Evolutionary conservation across 2,797 vertebrate genomes (phyloP).

Genomic region (Mus minutoides): DNA sequence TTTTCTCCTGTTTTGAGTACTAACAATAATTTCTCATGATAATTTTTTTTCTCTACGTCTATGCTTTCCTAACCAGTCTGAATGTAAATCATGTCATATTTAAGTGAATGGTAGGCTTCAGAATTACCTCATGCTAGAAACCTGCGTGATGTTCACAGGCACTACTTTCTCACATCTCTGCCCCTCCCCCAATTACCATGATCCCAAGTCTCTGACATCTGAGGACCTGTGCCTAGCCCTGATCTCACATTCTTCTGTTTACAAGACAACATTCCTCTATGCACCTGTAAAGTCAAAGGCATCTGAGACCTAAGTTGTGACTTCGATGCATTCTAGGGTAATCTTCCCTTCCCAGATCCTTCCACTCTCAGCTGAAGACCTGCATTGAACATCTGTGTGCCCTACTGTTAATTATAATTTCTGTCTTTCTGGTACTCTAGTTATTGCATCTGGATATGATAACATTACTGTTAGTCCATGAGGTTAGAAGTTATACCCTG

Average conservation of each 20-base stretch:
- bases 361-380: not conserved
- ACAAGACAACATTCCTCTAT: not conserved
- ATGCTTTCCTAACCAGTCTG: slow-evolving; percentile 23
- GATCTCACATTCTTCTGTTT: not conserved
- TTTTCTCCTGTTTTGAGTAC: not conserved
- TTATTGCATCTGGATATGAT: not conserved
- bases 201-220: not conserved
- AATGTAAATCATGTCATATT: slow-evolving; percentile 53
- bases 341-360: accelerated
- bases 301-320: not conserved
- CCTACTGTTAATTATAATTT: not conserved
- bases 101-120: slow-evolving; percentile 49
- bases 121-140: no score
- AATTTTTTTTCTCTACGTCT: not conserved
- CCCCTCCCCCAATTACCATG: not conserved
- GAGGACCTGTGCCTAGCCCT: not conserved
- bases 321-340: not conserved
- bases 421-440: not conserved
- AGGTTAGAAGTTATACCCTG: not conserved
- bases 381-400: not conserved
- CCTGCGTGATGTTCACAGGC: no score
- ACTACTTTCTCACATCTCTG: no score
- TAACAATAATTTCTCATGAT: slow-evolving; percentile 37
- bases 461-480: not conserved
- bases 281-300: not conserved